Evolutionary conservation across 2,797 vertebrate genomes (phyloP), one percentile per base, ranked within the genome.

Genomic region (Cyprinodon diabolis): DNA sequence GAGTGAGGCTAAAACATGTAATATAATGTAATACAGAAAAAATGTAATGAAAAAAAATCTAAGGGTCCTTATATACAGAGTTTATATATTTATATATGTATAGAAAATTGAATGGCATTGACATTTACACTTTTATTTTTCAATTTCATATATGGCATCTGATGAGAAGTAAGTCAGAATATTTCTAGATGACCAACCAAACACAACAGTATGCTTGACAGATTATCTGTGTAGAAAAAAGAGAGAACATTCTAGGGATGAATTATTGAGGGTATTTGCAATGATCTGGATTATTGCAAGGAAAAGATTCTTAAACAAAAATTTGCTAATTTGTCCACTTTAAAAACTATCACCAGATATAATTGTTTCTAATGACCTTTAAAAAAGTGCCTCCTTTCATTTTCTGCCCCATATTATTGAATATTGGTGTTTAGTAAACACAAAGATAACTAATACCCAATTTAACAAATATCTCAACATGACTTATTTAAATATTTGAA

Each of bases 141-240:
- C 89, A 89, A 93, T 93, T 93, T 75, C 93, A 91, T 89, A 93
- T 95, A 96, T 96, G 95, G 95, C 95, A 96, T 95, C 93, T 74
- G 90, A 94, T 94, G 87, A 92, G n/a, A 79, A 85, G 80, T 86
- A 54, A 91, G 89, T 91, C 86, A 51, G 66, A 94, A 89, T 90
- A 83, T 88, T 93, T 90, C 86, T 85, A 86, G 90, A 91, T 90
- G 57, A 89, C 86, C 71, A 84, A 77, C 71, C 54, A 92, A 80
- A 83, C 75, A 74, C 77, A 63, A 74, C 30, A 74, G 77, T 66
- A 60, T 48, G 14, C 66, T 82, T 40, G 37, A 81, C 77, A 84
- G 47, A 66, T 65, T 85, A 72, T 47, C 48, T 71, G 78, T 83
- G 71, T 62, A 55, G 23, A 35, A 51, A 67, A 79, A 81, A 85